Base-by-base conservation (phyloP, 2,888 invertebrate species). In the Habroteleia sp. region DNA sequence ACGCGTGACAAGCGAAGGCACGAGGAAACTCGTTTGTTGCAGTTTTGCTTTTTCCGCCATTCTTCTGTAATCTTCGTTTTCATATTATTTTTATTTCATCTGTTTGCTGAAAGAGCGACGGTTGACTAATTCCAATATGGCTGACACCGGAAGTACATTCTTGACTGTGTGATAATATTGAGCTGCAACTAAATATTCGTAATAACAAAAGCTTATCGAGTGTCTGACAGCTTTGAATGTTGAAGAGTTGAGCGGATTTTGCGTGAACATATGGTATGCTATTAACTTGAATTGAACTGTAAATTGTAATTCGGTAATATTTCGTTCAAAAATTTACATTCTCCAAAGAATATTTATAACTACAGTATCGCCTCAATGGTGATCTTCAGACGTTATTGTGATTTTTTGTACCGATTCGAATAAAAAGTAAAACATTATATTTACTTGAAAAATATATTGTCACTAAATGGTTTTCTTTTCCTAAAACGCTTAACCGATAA, bases 291-390 rank as follows among this genome's bases (percentile, higher is more conserved):
- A n/a, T n/a, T n/a, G n/a, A n/a, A 11, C 20, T 29, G 39, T 62
- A 29, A 39, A 8, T 14, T 20, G 25, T 16, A 1, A 31, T 23
- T 25, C 37, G 23, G 16, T 42, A 37, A 27, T 25, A 11, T 39
- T 4, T 54, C 35, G 11, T 27, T 25, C 31, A 29, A 46, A 29
- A 68, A 41, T 29, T n/a, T 25, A 44, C n/a, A 27, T 42, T 74
- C 46, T 60, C 72, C 73, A 66, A 73, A 74, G 50, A 74, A n/a
- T 56, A 56, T 68, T 66, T 74, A 56, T 68, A 62, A 35, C n/a
- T 39, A 11, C 35, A 44, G 50, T 27, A 27, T 11, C 11, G 20
- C 31, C 23, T 27, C 31, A 48, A 37, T n/a, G 13, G n/a, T 20
- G 48, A 20, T 16, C 42, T 17, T 41, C 29, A 42, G 20, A n/a